A percentile compares a stretch with the other conserved stretches of the same genome.
Conservation (phyloP, 1,140 invertebrate species). For the Ruditapes philippinarum region DNA sequence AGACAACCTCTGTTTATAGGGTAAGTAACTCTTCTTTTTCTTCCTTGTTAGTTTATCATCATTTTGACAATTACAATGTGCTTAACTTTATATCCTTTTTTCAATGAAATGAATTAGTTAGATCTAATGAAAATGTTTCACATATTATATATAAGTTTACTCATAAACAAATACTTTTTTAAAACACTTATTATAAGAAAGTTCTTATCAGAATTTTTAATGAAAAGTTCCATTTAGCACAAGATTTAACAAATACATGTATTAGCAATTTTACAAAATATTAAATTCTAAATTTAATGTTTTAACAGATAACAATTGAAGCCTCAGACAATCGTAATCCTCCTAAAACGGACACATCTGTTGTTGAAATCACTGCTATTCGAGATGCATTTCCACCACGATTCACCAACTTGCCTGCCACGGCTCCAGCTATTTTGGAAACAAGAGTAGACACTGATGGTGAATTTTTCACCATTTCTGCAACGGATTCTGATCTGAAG, state of each 20-base stretch:
- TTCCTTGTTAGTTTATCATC: too few species aligned
- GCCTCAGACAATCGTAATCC: slow-evolving; percentile 50
- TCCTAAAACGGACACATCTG: slow-evolving; percentile 26
- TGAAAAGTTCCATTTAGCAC: too few species aligned
- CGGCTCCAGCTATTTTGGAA: neutral
- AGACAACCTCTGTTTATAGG: neutral
- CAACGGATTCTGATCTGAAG: slow-evolving; percentile 27
- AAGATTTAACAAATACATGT: too few species aligned
- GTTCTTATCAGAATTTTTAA: too few species aligned
- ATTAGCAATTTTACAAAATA: too few species aligned
- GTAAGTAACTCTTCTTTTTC: neutral
- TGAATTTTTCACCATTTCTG: slow-evolving; percentile 17
- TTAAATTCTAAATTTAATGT: too few species aligned
- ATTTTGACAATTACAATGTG: neutral
- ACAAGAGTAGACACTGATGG: slow-evolving; percentile 4
- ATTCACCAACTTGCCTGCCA: slow-evolving; percentile 27
- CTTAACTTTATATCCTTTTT: too few species aligned
- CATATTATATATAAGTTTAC: too few species aligned
- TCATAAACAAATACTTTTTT: too few species aligned
- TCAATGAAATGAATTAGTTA: too few species aligned
- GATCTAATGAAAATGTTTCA: too few species aligned
- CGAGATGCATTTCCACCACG: slow-evolving; percentile 1
- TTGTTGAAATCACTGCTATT: neutral
- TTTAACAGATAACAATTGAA: slow-evolving; percentile 33
- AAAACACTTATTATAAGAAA: too few species aligned